A percentile compares a stretch with the other conserved stretches of the same genome.
These are phyloP conservation scores for Leuciscus idus DNA, from an alignment of 2,113 vertebrate species.

Conservation along the genomic window DNA sequence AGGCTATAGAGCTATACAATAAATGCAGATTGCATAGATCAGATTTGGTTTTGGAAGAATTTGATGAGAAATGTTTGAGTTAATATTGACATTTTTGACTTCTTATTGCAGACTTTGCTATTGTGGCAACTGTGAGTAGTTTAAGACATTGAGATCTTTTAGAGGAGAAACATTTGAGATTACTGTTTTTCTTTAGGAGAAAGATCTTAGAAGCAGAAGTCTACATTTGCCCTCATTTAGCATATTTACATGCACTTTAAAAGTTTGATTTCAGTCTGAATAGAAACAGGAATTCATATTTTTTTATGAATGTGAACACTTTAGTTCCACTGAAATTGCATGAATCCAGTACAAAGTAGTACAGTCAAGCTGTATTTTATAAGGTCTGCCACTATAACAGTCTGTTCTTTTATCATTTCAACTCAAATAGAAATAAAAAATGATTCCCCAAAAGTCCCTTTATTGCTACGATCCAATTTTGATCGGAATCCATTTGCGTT, in stretches of 20 bases:
- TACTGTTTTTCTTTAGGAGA: neutral
- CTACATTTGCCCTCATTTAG: constrained; percentile 5
- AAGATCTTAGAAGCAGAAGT: neutral
- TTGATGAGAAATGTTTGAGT: neutral
- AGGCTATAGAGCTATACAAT: neutral
- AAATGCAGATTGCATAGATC: neutral
- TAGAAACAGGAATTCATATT: neutral
- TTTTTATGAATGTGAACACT: neutral
- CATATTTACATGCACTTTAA: neutral
- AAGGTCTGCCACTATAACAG: neutral
- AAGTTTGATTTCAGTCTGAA: neutral
- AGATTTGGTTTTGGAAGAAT: neutral
- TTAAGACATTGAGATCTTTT: neutral
- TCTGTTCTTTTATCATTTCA: neutral
- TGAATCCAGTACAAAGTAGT: neutral
- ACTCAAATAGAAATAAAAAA: neutral
- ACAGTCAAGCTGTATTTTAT: neutral
- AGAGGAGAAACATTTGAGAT: neutral
- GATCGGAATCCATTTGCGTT: constrained; percentile 16
- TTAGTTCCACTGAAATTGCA: neutral
- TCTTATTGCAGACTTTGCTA: neutral
- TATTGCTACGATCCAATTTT: constrained; percentile 3
- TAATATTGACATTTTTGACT: neutral
- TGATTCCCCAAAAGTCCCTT: neutral
- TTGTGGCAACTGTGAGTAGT: neutral